Percentiles rank a stretch among this genome's conserved stretches.
These are phyloP conservation scores for Amazona vittata DNA, from an alignment of 2,113 vertebrate genomes.

Conservation along the genomic window DNA sequence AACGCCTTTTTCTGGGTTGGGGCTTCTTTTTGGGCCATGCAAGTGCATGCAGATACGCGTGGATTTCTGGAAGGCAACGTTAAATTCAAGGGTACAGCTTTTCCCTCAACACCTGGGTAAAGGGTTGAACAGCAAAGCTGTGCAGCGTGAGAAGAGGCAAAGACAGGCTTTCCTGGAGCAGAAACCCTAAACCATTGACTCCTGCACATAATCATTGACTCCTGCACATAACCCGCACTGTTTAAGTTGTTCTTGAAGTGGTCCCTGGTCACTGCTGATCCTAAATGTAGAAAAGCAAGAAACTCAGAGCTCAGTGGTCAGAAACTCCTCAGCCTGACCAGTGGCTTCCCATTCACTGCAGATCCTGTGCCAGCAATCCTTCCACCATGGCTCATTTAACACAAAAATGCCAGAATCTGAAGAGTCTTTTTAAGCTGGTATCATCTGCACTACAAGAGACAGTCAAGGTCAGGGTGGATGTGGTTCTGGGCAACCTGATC, in stretches of 20 bases:
- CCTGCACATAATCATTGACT: not conserved
- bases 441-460: not conserved
- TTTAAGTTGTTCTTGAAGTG: not conserved
- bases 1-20: not conserved
- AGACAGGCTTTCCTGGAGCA: not conserved
- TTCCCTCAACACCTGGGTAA: not conserved
- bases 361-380: not conserved
- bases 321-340: not conserved
- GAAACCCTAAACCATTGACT: not conserved
- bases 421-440: not conserved
- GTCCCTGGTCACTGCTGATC: not conserved
- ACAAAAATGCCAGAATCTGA: not conserved
- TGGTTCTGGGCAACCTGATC: not conserved
- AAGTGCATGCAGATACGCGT: fast-evolving
- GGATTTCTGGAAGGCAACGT: not conserved
- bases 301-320: not conserved
- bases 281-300: not conserved
- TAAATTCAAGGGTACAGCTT: not conserved
- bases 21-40: not conserved
- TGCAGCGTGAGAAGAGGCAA: not conserved
- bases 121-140: not conserved
- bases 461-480: not conserved
- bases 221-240: not conserved
- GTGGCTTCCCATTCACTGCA: not conserved
- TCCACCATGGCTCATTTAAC: fast-evolving